Evolutionary conservation across 2,888 invertebrate genomes (phyloP).

Genomic region (Caenorhabditis plicata): DNA sequence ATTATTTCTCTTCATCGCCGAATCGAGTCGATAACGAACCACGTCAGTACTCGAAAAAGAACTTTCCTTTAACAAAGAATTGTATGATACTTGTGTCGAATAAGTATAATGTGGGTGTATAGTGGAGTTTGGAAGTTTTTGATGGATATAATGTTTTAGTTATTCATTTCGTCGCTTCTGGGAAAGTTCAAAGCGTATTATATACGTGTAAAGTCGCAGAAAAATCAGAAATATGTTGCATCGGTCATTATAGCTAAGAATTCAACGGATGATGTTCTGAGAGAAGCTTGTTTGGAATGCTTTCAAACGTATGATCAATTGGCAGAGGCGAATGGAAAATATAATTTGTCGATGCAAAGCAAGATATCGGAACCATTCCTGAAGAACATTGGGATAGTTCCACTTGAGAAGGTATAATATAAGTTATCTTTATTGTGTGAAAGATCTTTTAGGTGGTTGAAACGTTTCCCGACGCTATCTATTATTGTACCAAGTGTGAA

Average conservation of each 20-base stretch:
- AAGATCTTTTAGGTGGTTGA: slow-evolving; percentile 3
- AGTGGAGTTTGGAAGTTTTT: too few relatives aligned
- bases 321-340: not conserved
- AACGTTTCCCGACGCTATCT: slow-evolving; percentile 35
- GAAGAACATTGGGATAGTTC: too few relatives aligned
- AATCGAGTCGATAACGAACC: too few relatives aligned
- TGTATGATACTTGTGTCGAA: slow-evolving; percentile 2
- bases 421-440: too few relatives aligned
- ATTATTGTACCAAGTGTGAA: slow-evolving; percentile 36
- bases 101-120: slow-evolving; percentile 1
- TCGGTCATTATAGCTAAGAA: slow-evolving; percentile 3
- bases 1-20: too few relatives aligned
- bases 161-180: not conserved
- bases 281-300: slow-evolving; percentile 11
- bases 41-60: not conserved
- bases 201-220: slow-evolving; percentile 15
- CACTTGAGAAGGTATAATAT: too few relatives aligned
- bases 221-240: slow-evolving; percentile 1
- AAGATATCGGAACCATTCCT: too few relatives aligned
- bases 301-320: slow-evolving; percentile 1
- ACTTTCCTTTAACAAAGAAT: slow-evolving; percentile 12
- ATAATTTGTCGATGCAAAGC: too few relatives aligned
- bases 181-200: slow-evolving; percentile 2
- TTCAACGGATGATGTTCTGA: slow-evolving; percentile 2
- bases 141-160: not conserved